These are phyloP conservation scores for Ginglymostoma cirratum DNA, from an alignment of 2,113 vertebrate species.

Conservation along the genomic window DNA sequence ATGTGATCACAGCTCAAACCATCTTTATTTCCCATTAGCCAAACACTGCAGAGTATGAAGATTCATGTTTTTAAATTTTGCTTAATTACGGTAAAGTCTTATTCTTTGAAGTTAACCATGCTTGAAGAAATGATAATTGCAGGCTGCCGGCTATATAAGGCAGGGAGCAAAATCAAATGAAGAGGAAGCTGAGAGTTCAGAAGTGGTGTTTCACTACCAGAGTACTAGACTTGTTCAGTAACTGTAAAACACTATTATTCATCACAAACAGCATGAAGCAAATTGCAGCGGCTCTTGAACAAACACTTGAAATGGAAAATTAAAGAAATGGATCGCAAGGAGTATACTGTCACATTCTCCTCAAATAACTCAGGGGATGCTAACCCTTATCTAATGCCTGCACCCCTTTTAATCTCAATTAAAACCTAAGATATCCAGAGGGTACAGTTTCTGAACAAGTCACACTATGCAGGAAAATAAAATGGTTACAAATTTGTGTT, in stretches of 20 bases:
- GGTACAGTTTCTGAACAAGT: slow-evolving; percentile 15
- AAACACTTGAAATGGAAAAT: slow-evolving; percentile 5
- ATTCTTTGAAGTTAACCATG: slow-evolving; percentile 13
- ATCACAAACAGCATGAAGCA: slow-evolving; percentile 13
- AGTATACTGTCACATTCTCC: not conserved
- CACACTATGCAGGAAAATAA: not conserved
- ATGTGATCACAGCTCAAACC: not conserved
- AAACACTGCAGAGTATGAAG: not conserved
- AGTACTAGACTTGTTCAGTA: not conserved
- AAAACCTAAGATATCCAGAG: not conserved
- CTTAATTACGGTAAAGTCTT: slow-evolving; percentile 9
- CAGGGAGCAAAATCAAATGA: slow-evolving; percentile 26
- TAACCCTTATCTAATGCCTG: slow-evolving; percentile 18
- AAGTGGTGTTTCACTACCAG: not conserved
- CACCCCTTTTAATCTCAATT: slow-evolving; percentile 35
- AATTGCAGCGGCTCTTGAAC: slow-evolving; percentile 1
- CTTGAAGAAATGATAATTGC: slow-evolving; percentile 21
- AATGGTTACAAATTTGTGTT: slow-evolving; percentile 6
- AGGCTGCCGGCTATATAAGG: slow-evolving; percentile 15
- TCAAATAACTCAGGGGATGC: slow-evolving; percentile 5
- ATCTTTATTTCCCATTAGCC: not conserved
- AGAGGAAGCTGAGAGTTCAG: slow-evolving; percentile 18
- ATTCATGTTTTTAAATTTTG: not conserved
- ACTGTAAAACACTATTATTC: slow-evolving; percentile 13
- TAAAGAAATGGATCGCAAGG: not conserved